Base-by-base conservation (phyloP, 2,797 vertebrate genomes). In the Labroides dimidiatus region DNA sequence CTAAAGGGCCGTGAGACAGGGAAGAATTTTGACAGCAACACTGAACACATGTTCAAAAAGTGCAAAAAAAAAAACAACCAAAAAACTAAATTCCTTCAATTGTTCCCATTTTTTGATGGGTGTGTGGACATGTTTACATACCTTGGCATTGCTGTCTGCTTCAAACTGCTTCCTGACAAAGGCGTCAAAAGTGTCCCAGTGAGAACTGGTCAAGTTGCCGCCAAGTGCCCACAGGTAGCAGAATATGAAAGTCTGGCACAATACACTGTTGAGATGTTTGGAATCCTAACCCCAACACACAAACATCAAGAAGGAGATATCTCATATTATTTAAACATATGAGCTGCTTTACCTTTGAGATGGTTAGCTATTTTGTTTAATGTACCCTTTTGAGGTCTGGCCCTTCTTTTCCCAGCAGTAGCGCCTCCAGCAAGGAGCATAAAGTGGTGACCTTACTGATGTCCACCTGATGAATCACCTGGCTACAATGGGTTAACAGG, bases 381-480 rank as follows among this genome's bases (percentile, higher is more conserved):
- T 6, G 49, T 95, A 97, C 96, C 95, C 94, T 87, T 63, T 83
- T 75, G 41, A 96, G 78, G 58, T 89, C 84, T 24, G 93, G 88
- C 23, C 93, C 92, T 61, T 87, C 91, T 47, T 90, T 82, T 56
- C 85, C 90, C 57, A 96, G 85, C 68, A 97, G 78, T 78, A 97
- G 81, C 2, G 95, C 93, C 85, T 97, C 95, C 65, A 97, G 71
- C 68, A 97, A 93, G 71, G 85, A 94, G 82, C 96, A 97, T 23
- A 97, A 94, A 21, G 95, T 95, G 65, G 90, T 91, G 56, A 97
- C 94, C 91, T 97, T 97, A 85, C 96, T 96, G 87, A 97, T 96
- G 77, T 96, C 93, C 85, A 96, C 96, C 87, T 96, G 96, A 42
- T 77, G 69, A 58, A 97, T 96, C 2, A 94, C 95, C 89, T 96